A percentile compares a stretch with the other conserved stretches of the same genome.
These are phyloP conservation scores for Ciconia maguari DNA, from an alignment of 2,113 vertebrate genomes.

Conservation along the genomic window DNA sequence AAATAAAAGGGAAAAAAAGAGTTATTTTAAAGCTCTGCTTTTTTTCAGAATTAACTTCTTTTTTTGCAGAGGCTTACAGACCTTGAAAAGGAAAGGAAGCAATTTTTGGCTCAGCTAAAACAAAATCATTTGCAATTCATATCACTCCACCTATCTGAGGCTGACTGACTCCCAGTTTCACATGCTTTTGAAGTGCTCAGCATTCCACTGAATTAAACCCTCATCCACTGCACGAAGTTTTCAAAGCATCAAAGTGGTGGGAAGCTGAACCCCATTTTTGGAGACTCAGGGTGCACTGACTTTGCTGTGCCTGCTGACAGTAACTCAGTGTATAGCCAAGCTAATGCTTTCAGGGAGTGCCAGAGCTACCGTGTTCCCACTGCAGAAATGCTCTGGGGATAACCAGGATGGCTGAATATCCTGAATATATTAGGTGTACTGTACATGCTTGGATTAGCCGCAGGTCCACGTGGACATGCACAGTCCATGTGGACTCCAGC, in stretches of 20 bases:
- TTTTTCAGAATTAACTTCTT: not conserved
- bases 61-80: not conserved
- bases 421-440: not conserved
- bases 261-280: not conserved
- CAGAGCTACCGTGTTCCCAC: not conserved
- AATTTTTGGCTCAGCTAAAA: conserved; percentile 21
- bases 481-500: not conserved
- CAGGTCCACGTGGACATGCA: accelerated
- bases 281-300: not conserved
- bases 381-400: not conserved
- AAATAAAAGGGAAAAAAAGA: not conserved
- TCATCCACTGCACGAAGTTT: not conserved
- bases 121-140: conserved; percentile 21
- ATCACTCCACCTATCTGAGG: not conserved
- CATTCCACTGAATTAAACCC: not conserved
- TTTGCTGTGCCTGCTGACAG: not conserved
- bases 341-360: not conserved
- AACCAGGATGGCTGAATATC: accelerated
- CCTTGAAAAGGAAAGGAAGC: conserved; percentile 28
- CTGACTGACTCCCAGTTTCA: not conserved
- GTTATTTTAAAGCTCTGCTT: not conserved
- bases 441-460: not conserved
- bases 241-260: not conserved
- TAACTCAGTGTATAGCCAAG: not conserved
- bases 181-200: not conserved